These are phyloP conservation scores for Melanotaenia maccullochi DNA, from an alignment of 2,797 vertebrate species.

Conservation along the genomic window DNA sequence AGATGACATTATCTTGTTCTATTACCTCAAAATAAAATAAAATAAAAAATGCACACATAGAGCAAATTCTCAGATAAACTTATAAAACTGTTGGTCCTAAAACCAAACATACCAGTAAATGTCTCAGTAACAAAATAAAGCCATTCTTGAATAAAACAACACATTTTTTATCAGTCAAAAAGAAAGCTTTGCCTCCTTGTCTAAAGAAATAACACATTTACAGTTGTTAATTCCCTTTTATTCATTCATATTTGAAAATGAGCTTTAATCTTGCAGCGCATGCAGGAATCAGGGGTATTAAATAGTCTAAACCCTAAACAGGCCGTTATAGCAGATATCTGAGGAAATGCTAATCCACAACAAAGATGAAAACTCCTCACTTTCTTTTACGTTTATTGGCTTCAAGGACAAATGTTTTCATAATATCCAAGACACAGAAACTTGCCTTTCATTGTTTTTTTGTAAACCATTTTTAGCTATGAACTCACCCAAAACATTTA, in stretches of 20 bases:
- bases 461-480: not conserved
- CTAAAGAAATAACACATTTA: too few species aligned
- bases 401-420: not conserved
- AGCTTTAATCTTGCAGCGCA: not conserved
- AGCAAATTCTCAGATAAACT: not conserved
- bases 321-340: not conserved
- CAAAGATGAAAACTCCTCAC: not conserved
- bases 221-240: not conserved
- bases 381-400: not conserved
- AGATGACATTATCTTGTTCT: not conserved
- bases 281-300: not conserved
- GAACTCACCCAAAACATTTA: not conserved
- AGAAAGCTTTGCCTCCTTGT: not conserved
- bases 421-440: not conserved
- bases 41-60: not conserved
- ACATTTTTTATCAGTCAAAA: not conserved
- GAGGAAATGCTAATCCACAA: not conserved
- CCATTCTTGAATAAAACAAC: not conserved
- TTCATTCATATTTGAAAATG: not conserved
- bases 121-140: not conserved
- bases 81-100: constrained; percentile 1
- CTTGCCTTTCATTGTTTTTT: not conserved
- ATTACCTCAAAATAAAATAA: not conserved
- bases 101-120: not conserved
- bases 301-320: too few species aligned